Evolutionary conservation across 2,113 vertebrate genomes (phyloP).

Genomic region (Halcyon malimbica): DNA sequence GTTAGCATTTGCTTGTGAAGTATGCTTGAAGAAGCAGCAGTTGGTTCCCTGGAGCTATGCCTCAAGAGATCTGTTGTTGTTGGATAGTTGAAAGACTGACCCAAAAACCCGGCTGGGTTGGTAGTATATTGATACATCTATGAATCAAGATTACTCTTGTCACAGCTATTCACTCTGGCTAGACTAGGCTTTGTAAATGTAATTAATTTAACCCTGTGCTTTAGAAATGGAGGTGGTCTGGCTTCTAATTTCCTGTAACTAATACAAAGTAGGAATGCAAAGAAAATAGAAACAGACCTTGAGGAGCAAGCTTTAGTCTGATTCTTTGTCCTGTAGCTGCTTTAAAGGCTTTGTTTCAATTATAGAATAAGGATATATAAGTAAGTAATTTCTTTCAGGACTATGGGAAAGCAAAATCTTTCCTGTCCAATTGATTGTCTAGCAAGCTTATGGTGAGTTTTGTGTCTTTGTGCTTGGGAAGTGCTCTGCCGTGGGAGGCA

Average conservation of each 20-base stretch:
- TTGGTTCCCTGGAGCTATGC: not conserved
- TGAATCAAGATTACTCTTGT: not conserved
- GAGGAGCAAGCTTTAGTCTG: not conserved
- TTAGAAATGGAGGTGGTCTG: conserved; percentile 36
- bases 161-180: not conserved
- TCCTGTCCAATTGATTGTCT: not conserved
- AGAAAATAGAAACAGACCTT: not conserved
- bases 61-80: not conserved
- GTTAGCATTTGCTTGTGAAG: not conserved
- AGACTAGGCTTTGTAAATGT: not conserved
- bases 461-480: not conserved
- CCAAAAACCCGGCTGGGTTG: not conserved
- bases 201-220: conserved; percentile 13
- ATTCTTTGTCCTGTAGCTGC: not conserved
- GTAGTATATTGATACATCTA: not conserved
- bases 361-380: not conserved
- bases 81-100: not conserved
- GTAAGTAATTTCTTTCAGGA: not conserved
- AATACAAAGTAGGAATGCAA: not conserved
- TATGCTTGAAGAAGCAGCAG: not conserved
- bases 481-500: not conserved
- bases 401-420: not conserved
- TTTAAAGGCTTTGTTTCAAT: not conserved
- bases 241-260: conserved; percentile 4
- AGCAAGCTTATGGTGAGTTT: not conserved